These are phyloP conservation scores for Climacteris rufus DNA, from an alignment of 2,113 vertebrate species.

Conservation along the genomic window DNA sequence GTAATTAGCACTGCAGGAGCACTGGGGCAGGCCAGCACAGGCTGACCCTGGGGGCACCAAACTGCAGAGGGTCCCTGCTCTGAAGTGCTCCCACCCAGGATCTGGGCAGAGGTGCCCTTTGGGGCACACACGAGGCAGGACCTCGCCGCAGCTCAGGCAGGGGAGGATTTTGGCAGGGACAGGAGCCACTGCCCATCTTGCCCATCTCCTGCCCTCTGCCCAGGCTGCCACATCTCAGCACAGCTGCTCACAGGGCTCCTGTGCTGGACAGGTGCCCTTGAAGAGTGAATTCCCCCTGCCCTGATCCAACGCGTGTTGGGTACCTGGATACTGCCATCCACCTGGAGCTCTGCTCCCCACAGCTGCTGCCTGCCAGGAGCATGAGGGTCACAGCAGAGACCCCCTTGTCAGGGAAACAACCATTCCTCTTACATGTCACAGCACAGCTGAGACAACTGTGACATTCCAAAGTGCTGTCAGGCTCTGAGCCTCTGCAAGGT, in stretches of 20 bases:
- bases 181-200: not conserved
- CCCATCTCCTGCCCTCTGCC: not conserved
- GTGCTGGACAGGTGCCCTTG: not conserved
- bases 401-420: not conserved
- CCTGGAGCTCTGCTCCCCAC: not conserved
- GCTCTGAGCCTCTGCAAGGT: not conserved
- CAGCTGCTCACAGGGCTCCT: not conserved
- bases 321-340: not conserved
- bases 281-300: not conserved
- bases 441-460: not conserved
- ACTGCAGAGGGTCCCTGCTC: not conserved
- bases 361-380: not conserved
- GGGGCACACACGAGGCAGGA: not conserved
- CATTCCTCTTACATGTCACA: not conserved
- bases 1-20: too few species aligned
- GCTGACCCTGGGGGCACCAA: not conserved
- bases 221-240: not conserved
- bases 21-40: not conserved
- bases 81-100: not conserved
- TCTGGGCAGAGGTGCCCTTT: not conserved
- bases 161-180: not conserved
- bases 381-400: not conserved
- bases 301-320: not conserved
- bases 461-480: not conserved
- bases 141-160: fast-evolving